phyloP scores from a whole-genome alignment of 2,888 invertebrate genomes.

The Hermaeophaga mercurialis region DNA sequence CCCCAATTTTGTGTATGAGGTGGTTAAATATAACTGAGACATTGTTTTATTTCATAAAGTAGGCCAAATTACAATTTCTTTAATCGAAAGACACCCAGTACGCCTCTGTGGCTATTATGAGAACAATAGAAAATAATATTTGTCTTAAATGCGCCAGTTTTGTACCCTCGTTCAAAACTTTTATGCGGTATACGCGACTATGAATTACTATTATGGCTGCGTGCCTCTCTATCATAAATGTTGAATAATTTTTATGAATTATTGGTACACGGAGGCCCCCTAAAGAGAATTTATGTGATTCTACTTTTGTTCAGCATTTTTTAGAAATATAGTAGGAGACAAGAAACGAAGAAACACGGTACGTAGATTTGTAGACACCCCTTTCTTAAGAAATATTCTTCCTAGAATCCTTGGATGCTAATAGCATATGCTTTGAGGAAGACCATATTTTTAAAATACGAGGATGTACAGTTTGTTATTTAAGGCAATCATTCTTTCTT shows the following conservation, averaged over 20 bases:
- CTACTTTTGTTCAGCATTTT: constrained; percentile 5
- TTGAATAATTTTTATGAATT: constrained; percentile 26
- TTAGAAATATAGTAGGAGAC: not conserved
- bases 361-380: constrained; percentile 3
- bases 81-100: too few relatives aligned
- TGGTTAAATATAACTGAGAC: too few relatives aligned
- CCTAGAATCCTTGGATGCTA: too few relatives aligned
- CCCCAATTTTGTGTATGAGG: too few relatives aligned
- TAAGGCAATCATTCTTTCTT: too few relatives aligned
- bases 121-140: constrained; percentile 30
- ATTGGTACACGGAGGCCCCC: constrained; percentile 9
- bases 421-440: too few relatives aligned
- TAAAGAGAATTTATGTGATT: constrained; percentile 14
- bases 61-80: too few relatives aligned
- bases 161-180: constrained; percentile 23
- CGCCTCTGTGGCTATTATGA: constrained; percentile 20
- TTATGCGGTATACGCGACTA: constrained; percentile 12
- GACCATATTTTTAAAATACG: too few relatives aligned
- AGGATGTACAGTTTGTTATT: too few relatives aligned
- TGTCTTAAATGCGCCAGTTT: constrained; percentile 21
- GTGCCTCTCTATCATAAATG: constrained; percentile 20
- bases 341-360: not conserved
- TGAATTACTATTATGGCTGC: constrained; percentile 20
- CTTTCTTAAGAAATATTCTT: too few relatives aligned
- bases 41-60: too few relatives aligned